phyloP scores from a whole-genome alignment of 2,113 vertebrate genomes.

The Salvelinus fontinalis region DNA sequence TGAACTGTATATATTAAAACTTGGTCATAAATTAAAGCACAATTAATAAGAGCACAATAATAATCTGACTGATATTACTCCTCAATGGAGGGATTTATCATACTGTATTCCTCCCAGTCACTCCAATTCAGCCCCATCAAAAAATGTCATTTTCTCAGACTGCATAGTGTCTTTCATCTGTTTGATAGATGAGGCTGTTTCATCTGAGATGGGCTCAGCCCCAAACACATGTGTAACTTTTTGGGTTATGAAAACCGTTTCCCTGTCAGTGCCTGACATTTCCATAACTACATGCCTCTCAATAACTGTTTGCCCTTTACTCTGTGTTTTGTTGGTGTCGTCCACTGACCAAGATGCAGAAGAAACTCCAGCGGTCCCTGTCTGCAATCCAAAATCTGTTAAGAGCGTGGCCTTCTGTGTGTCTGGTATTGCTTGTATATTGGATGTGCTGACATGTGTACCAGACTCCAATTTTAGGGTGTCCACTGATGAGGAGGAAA shows the following conservation, averaged over 20 bases:
- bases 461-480: constrained; percentile 63
- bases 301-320: constrained; percentile 36
- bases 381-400: constrained; percentile 49
- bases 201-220: constrained; percentile 59
- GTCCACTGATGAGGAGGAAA: constrained; percentile 69
- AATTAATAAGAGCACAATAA: constrained; percentile 22
- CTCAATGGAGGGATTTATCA: not conserved
- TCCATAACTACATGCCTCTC: constrained; percentile 61
- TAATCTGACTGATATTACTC: constrained; percentile 3
- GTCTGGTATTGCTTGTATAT: constrained; percentile 66
- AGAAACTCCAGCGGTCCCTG: constrained; percentile 19
- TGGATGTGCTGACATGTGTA: constrained; percentile 68
- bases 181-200: constrained; percentile 68
- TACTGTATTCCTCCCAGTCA: not conserved
- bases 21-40: not conserved
- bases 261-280: constrained; percentile 59
- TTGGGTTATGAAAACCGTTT: constrained; percentile 66
- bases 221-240: constrained; percentile 58
- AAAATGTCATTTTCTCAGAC: constrained; percentile 78
- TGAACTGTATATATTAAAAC: not conserved
- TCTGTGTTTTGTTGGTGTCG: constrained; percentile 30
- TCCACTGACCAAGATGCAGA: constrained; percentile 47
- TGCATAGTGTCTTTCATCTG: constrained; percentile 71
- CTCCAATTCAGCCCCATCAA: constrained; percentile 57
- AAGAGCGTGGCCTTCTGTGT: constrained; percentile 62